These are phyloP conservation scores for Apamea monoglypha DNA, from an alignment of 2,888 invertebrate species.

Conservation along the genomic window DNA sequence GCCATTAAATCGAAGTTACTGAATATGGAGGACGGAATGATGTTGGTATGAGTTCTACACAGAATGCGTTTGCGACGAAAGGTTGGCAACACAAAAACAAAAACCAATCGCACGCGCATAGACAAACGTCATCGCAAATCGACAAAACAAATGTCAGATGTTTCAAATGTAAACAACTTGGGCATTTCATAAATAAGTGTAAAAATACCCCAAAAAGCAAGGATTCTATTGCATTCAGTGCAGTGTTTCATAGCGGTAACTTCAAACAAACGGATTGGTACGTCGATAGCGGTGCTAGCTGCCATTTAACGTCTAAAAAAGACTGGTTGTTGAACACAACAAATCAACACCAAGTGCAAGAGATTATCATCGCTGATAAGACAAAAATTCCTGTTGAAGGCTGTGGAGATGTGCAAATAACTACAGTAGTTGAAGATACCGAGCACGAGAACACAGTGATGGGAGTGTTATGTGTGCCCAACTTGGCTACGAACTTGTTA, in stretches of 20 bases:
- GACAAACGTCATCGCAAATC: not conserved
- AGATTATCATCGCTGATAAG: slow-evolving; percentile 43
- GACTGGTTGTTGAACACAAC: slow-evolving; percentile 10
- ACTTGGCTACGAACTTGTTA: too few species aligned
- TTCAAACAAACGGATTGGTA: slow-evolving; percentile 35
- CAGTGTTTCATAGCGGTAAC: slow-evolving; percentile 36
- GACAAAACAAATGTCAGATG: slow-evolving; percentile 17
- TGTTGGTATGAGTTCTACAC: slow-evolving; percentile 9
- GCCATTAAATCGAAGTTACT: slow-evolving; percentile 59
- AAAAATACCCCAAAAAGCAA: too few species aligned
- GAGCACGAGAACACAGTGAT: too few species aligned
- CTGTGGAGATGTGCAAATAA: too few species aligned
- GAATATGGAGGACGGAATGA: slow-evolving; percentile 34
- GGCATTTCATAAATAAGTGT: not conserved
- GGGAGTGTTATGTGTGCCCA: too few species aligned
- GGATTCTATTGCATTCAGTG: slow-evolving; percentile 57
- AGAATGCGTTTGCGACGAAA: slow-evolving; percentile 19
- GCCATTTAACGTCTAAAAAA: slow-evolving; percentile 13
- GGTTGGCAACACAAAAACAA: not conserved
- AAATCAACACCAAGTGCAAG: slow-evolving; percentile 10
- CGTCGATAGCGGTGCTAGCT: slow-evolving; percentile 35
- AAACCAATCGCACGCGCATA: not conserved
- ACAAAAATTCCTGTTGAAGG: not conserved
- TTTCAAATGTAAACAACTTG: slow-evolving; percentile 11
- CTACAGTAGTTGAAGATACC: too few species aligned